Evolutionary conservation across 1,140 invertebrate genomes (phyloP).

Genomic region (Saccostrea glomerata): DNA sequence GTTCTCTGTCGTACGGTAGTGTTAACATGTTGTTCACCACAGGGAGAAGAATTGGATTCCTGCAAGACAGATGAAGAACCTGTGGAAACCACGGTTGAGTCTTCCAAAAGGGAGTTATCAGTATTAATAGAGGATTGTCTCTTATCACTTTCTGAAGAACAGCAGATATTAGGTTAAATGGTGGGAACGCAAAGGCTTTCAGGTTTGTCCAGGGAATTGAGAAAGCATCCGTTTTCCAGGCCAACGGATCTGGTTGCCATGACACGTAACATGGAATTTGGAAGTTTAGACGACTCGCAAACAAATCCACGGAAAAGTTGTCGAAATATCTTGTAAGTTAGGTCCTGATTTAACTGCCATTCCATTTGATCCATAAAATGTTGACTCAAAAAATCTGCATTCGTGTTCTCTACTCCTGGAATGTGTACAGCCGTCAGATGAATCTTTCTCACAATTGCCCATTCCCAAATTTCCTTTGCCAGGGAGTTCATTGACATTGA

Average conservation of each 20-base stretch:
- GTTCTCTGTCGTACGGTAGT: background rate
- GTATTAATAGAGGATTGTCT: constrained; percentile 39
- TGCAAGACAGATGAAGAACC: constrained; percentile 30
- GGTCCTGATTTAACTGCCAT: constrained; percentile 42
- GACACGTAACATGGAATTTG: constrained; percentile 42
- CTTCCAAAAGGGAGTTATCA: constrained; percentile 57
- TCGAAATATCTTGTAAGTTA: constrained; percentile 43
- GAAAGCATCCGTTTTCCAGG: constrained; percentile 46
- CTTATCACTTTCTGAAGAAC: constrained; percentile 51
- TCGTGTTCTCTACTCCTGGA: constrained; percentile 34
- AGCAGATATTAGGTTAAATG: constrained; percentile 59
- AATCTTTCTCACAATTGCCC: constrained; percentile 19
- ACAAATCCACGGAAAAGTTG: constrained; percentile 49
- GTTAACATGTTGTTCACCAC: constrained; percentile 11
- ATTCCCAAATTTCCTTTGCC: constrained; percentile 35
- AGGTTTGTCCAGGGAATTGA: constrained; percentile 30
- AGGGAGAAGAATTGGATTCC: constrained; percentile 29
- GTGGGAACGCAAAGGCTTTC: constrained; percentile 56
- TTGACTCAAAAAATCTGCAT: constrained; percentile 43
- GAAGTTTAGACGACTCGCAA: constrained; percentile 51
- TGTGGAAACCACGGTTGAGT: constrained; percentile 55
- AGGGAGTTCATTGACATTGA: background rate
- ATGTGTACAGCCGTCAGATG: constrained; percentile 45
- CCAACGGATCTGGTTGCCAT: constrained; percentile 47
- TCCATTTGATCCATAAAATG: constrained; percentile 46